These are phyloP conservation scores for Sebastes hubbsi DNA, from an alignment of 2,797 vertebrate species.

Conservation along the genomic window DNA sequence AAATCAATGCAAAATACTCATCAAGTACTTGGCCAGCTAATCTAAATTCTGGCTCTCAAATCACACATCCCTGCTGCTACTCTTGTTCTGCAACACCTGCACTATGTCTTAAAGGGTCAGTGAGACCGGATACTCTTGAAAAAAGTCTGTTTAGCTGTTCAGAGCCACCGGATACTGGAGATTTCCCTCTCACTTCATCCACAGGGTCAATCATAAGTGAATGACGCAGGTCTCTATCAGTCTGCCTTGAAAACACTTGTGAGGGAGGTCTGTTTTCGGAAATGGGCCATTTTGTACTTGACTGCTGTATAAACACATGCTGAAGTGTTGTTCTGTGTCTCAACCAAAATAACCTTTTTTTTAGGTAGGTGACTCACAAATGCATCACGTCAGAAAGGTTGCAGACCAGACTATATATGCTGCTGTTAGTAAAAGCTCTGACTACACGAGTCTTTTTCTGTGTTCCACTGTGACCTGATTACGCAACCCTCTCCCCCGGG, in stretches of 20 bases:
- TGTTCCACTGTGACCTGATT: conserved; percentile 5
- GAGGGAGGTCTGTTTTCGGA: background rate
- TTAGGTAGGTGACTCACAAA: background rate
- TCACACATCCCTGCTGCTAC: background rate
- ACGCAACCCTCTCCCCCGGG: background rate
- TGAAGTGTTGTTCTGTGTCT: background rate
- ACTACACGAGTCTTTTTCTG: background rate
- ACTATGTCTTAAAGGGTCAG: background rate
- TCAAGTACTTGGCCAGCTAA: background rate
- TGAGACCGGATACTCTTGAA: background rate
- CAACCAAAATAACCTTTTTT: background rate
- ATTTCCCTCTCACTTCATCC: background rate
- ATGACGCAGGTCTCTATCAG: background rate
- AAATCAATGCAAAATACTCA: background rate
- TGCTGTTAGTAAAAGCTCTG: conserved; percentile 7
- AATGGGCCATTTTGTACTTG: background rate
- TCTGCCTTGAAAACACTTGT: background rate
- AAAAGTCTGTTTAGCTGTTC: background rate
- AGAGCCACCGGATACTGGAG: background rate
- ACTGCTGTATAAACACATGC: background rate
- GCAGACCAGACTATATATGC: background rate
- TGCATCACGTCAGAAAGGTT: background rate
- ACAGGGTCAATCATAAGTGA: background rate
- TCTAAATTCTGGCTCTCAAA: background rate
- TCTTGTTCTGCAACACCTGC: background rate